These are phyloP conservation scores for Zaprionus obscuricornis DNA, from an alignment of 2,888 invertebrate species.

Conservation along the genomic window DNA sequence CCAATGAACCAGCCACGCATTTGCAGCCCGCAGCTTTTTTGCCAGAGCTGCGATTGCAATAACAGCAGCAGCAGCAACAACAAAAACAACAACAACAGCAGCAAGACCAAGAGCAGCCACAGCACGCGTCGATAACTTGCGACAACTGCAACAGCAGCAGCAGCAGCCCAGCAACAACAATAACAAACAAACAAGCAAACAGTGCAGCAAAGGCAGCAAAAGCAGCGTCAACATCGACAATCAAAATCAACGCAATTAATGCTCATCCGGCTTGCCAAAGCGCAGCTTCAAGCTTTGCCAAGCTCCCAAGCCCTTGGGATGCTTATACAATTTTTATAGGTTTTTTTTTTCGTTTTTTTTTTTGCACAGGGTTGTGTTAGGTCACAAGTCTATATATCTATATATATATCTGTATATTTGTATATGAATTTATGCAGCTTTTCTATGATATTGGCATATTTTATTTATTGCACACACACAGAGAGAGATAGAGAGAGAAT, in stretches of 20 bases:
- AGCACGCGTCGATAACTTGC: constrained; percentile 61
- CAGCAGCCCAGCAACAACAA: not conserved
- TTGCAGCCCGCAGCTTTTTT: constrained; percentile 72
- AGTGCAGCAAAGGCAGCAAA: constrained; percentile 31
- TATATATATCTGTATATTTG: too few relatives aligned
- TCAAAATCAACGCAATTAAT: constrained; percentile 79
- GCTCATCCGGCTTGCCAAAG: constrained; percentile 73
- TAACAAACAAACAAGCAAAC: constrained; percentile 12
- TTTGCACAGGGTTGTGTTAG: constrained; percentile 15
- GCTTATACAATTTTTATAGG: constrained; percentile 20
- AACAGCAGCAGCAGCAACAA: constrained; percentile 18
- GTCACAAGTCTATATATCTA: too few relatives aligned
- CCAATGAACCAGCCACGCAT: constrained; percentile 75
- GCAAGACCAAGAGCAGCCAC: constrained; percentile 32
- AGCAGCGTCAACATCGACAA: constrained; percentile 54
- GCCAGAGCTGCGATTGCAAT: constrained; percentile 64
- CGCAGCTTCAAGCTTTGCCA: constrained; percentile 21
- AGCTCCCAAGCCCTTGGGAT: constrained; percentile 34
- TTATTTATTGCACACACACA: constrained; percentile 54
- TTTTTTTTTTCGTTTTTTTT: too few relatives aligned
- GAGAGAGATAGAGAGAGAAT: too few relatives aligned
- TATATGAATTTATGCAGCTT: not conserved
- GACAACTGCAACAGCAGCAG: constrained; percentile 59
- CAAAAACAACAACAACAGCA: constrained; percentile 19
- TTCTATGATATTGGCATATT: not conserved